Percentiles rank a stretch among this genome's conserved stretches.
These are phyloP conservation scores for Hemibagrus wyckioides DNA, from an alignment of 2,113 vertebrate genomes.

Conservation along the genomic window DNA sequence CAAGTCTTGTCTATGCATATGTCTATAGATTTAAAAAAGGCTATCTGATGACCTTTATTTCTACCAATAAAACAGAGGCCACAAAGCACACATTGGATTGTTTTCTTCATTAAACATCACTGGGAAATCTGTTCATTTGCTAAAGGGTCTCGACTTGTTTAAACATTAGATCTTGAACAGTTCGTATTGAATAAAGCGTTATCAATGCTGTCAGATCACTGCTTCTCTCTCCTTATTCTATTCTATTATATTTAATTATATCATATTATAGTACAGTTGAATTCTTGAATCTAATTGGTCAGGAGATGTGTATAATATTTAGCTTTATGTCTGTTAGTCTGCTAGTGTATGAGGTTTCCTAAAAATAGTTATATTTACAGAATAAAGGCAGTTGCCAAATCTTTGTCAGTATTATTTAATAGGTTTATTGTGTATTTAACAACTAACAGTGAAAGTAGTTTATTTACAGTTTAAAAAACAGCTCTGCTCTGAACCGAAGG, in stretches of 20 bases:
- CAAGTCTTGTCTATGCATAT: slow-evolving; percentile 52
- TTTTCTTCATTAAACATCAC: slow-evolving; percentile 39
- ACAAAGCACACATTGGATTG: slow-evolving; percentile 16
- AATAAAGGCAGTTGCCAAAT: too few species aligned
- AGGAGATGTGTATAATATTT: too few species aligned
- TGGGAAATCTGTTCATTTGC: slow-evolving; percentile 45
- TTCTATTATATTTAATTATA: background rate
- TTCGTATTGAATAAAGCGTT: slow-evolving; percentile 76
- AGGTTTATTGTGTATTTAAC: too few species aligned
- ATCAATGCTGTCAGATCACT: slow-evolving; percentile 44
- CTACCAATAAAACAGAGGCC: slow-evolving; percentile 2
- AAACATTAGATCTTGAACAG: slow-evolving; percentile 64
- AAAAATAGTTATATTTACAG: too few species aligned
- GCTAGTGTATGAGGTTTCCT: too few species aligned
- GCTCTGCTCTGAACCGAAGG: too few species aligned
- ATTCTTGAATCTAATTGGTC: too few species aligned
- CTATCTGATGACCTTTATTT: slow-evolving; percentile 24
- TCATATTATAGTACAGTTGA: background rate
- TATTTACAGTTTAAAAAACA: too few species aligned
- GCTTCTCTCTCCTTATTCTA: background rate
- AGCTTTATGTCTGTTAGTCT: too few species aligned
- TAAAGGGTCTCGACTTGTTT: slow-evolving; percentile 58
- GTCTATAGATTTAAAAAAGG: slow-evolving; percentile 34
- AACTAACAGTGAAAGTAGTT: too few species aligned
- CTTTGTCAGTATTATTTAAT: too few species aligned